These are phyloP conservation scores for Globodera ellingtonae DNA, from an alignment of 1,140 invertebrate genomes.

Conservation along the genomic window DNA sequence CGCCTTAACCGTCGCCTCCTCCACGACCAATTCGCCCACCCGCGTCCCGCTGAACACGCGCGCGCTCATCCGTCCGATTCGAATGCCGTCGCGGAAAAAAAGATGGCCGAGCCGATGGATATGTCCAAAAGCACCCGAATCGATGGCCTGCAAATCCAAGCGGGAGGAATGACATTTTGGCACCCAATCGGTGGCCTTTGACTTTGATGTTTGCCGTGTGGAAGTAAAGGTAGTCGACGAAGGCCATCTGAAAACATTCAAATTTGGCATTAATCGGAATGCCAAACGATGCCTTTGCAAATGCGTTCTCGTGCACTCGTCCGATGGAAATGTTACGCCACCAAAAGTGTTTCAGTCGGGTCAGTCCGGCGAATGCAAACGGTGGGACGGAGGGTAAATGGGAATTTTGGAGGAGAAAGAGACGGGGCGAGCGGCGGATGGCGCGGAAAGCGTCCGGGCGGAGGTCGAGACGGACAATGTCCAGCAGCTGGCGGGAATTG, in stretches of 20 bases:
- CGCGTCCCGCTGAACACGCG: slow-evolving; percentile 35
- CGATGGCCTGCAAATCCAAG: background rate
- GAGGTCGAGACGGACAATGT: slow-evolving; percentile 3
- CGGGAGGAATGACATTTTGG: background rate
- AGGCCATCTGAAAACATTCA: slow-evolving; percentile 7
- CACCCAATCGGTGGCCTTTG: background rate
- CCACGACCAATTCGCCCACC: slow-evolving; percentile 41
- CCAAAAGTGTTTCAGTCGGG: slow-evolving; percentile 51
- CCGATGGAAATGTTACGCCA: slow-evolving; percentile 48
- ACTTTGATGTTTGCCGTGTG: slow-evolving; percentile 6
- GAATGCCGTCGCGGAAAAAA: slow-evolving; percentile 29
- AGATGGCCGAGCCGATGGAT: slow-evolving; percentile 4
- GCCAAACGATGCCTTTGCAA: slow-evolving; percentile 35
- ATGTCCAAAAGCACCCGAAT: background rate
- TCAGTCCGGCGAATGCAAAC: slow-evolving; percentile 39
- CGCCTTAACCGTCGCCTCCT: background rate
- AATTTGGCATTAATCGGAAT: slow-evolving; percentile 44
- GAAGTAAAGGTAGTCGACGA: slow-evolving; percentile 5
- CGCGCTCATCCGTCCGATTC: slow-evolving; percentile 31
- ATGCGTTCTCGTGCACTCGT: slow-evolving; percentile 37
- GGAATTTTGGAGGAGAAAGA: slow-evolving; percentile 44
- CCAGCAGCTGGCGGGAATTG: background rate
- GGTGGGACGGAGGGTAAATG: slow-evolving; percentile 18
- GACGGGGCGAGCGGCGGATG: slow-evolving; percentile 41
- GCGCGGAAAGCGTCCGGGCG: slow-evolving; percentile 35